Percentiles rank a stretch among this genome's conserved stretches.
Evolutionary conservation across 2,113 vertebrate species (phyloP).

Genomic region (Psephotus haematonotus): DNA sequence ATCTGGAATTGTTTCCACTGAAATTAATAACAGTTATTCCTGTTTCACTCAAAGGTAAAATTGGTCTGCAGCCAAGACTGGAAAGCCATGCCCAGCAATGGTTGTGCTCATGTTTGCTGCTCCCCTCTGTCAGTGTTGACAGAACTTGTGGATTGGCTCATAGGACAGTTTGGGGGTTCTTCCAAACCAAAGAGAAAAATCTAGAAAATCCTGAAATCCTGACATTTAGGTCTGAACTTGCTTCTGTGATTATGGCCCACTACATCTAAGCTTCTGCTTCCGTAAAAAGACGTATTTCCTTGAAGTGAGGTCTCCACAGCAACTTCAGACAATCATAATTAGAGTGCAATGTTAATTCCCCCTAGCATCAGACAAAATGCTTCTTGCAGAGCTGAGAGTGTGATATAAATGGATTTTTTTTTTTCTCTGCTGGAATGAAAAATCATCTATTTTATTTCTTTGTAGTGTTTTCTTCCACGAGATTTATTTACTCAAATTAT

Average conservation of each 20-base stretch:
- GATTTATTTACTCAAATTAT: not conserved
- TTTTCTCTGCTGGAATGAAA: not conserved
- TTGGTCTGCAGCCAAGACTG: not conserved
- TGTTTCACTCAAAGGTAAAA: not conserved
- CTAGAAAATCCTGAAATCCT: not conserved
- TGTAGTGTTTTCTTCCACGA: not conserved
- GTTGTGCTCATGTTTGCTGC: not conserved
- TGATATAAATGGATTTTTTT: not conserved
- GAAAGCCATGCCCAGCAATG: not conserved
- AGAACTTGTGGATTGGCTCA: not conserved
- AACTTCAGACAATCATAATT: not conserved
- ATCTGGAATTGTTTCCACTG: not conserved
- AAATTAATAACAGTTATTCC: not conserved
- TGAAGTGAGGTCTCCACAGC: not conserved
- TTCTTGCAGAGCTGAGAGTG: not conserved
- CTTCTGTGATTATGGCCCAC: not conserved
- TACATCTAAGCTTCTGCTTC: not conserved
- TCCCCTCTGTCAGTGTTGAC: rapidly evolving
- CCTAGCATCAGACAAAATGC: not conserved
- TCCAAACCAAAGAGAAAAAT: not conserved
- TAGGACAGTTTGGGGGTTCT: not conserved
- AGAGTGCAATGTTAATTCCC: not conserved
- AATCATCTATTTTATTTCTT: not conserved
- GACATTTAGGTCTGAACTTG: not conserved
- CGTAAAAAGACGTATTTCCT: not conserved